Conservation (phyloP, 35 echinoderm and acorn worm genomes). For the Heliocidaris tuberculata region DNA sequence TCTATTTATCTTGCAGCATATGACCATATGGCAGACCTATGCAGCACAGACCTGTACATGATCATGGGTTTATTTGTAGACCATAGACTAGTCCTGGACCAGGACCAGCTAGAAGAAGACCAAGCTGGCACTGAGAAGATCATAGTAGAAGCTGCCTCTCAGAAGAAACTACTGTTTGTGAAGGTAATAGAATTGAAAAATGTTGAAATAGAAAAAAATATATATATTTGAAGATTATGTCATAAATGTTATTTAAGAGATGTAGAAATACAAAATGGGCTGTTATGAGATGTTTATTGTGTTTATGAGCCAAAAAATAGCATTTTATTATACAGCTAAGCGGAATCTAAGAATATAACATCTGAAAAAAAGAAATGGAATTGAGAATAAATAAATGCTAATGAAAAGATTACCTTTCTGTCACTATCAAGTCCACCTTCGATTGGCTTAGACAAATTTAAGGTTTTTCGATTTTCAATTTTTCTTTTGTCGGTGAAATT, state of each 20-base stretch:
- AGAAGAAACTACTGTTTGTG: constrained; percentile 37
- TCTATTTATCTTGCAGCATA: constrained; percentile 28
- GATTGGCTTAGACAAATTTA: too few species aligned
- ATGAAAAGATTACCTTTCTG: too few species aligned
- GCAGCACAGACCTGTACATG: constrained; percentile 29
- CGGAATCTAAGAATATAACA: neutral
- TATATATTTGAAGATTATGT: neutral
- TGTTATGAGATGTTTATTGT: too few species aligned
- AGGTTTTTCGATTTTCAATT: too few species aligned
- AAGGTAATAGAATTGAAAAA: constrained; percentile 45
- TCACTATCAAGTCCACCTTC: too few species aligned
- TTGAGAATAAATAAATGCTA: too few species aligned
- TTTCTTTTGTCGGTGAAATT: too few species aligned
- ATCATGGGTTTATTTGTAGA: constrained; percentile 46
- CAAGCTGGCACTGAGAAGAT: constrained; percentile 20
- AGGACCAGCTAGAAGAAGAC: constrained; percentile 27
- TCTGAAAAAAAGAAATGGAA: neutral
- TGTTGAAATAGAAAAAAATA: neutral
- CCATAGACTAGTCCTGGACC: neutral
- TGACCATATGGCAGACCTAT: constrained; percentile 44
- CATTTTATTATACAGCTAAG: neutral
- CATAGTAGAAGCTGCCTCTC: constrained; percentile 29
- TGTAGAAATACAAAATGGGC: too few species aligned
- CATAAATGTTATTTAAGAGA: too few species aligned
- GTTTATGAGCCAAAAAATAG: too few species aligned